Percentiles rank a stretch among this genome's conserved stretches.
Evolutionary conservation across 1,140 invertebrate species (phyloP).

Genomic region (Drosophila lacertosa): DNA sequence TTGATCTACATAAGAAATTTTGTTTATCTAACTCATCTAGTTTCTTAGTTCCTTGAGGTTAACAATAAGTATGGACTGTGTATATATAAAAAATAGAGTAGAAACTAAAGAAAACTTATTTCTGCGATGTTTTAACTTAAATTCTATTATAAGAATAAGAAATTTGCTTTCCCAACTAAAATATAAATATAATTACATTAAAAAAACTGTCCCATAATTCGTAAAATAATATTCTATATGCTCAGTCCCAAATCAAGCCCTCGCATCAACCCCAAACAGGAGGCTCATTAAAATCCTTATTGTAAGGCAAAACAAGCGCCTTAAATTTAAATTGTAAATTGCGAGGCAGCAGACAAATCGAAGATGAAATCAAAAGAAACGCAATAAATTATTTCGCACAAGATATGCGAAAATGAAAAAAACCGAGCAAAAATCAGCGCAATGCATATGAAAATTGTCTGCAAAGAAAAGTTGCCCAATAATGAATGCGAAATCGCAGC

Average conservation of each 20-base stretch:
- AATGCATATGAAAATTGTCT: conserved; percentile 61
- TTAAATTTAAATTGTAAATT: conserved; percentile 72
- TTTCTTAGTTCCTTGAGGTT: background rate
- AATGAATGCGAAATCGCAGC: conserved; percentile 35
- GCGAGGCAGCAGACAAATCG: conserved; percentile 37
- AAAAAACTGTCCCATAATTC: background rate
- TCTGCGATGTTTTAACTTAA: too few relatives aligned
- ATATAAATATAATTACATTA: too few relatives aligned
- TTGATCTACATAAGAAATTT: background rate
- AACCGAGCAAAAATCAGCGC: conserved; percentile 47
- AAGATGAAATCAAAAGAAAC: conserved; percentile 43
- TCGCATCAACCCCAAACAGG: conserved; percentile 17
- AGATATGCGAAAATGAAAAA: conserved; percentile 61
- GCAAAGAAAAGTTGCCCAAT: conserved; percentile 6
- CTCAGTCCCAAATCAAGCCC: conserved; percentile 62
- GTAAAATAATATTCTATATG: conserved; percentile 6
- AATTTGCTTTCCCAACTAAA: too few relatives aligned
- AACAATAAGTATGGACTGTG: background rate
- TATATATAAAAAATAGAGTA: too few relatives aligned
- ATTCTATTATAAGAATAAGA: too few relatives aligned
- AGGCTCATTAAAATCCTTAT: conserved; percentile 40
- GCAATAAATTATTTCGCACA: conserved; percentile 76
- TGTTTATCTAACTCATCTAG: background rate
- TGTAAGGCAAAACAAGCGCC: conserved; percentile 47
- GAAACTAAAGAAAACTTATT: background rate